Conservation (phyloP, 2,797 vertebrate genomes). For the Notamacropus eugenii region DNA sequence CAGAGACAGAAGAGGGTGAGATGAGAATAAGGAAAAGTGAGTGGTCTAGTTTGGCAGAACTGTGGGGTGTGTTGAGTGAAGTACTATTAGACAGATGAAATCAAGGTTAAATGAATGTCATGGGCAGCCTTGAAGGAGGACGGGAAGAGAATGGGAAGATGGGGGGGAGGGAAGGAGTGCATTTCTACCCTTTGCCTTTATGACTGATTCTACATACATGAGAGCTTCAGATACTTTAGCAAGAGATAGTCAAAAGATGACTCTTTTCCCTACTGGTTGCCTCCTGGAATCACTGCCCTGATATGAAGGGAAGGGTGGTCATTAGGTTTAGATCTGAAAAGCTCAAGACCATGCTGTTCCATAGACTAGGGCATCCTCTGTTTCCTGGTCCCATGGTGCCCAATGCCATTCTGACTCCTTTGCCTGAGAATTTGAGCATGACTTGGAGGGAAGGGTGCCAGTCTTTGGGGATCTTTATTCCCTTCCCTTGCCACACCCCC, state of each 20-base stretch:
- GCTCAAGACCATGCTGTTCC: background rate
- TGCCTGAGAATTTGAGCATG: background rate
- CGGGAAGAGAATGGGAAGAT: background rate
- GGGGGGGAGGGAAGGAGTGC: background rate
- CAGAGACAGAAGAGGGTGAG: background rate
- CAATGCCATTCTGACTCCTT: background rate
- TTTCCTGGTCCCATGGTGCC: background rate
- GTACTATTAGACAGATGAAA: background rate
- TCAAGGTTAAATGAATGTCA: background rate
- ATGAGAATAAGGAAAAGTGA: background rate
- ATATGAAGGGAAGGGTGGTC: background rate
- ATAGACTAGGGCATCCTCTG: background rate
- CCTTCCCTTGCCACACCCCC: background rate
- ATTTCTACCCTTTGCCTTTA: background rate
- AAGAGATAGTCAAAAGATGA: background rate
- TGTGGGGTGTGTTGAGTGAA: background rate
- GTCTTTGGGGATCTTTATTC: background rate
- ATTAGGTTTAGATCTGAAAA: background rate
- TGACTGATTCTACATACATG: background rate
- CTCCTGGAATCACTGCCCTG: background rate
- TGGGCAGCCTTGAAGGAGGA: background rate
- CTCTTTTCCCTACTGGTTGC: background rate
- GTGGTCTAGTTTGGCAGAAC: background rate
- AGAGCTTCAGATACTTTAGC: background rate
- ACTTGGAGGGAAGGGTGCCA: background rate